These are phyloP conservation scores for Aleadryas rufinucha DNA, from an alignment of 2,113 vertebrate species.

Conservation along the genomic window DNA sequence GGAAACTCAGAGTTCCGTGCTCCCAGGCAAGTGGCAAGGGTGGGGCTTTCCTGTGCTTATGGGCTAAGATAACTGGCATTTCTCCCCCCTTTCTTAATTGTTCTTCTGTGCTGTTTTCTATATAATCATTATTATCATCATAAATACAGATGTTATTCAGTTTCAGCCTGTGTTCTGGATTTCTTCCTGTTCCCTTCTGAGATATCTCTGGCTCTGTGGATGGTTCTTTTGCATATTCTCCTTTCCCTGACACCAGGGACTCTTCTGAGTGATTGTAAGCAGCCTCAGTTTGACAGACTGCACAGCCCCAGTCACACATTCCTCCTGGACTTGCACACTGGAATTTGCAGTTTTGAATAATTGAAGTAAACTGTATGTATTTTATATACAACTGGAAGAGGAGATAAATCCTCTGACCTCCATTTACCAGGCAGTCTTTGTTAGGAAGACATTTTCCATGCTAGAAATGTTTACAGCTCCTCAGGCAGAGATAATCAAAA, in stretches of 20 bases:
- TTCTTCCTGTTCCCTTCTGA: conserved; percentile 40
- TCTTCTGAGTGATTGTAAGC: conserved; percentile 15
- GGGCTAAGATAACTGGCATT: conserved; percentile 32
- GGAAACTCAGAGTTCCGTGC: not conserved
- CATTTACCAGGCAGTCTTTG: not conserved
- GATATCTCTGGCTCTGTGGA: not conserved
- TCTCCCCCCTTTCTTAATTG: conserved; percentile 22
- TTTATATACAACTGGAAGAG: not conserved
- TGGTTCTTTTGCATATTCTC: not conserved
- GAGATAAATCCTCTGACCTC: conserved; percentile 24
- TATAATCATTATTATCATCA: conserved; percentile 41
- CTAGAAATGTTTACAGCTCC: conserved; percentile 6
- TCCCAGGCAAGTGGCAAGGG: conserved; percentile 32
- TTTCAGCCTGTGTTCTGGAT: not conserved
- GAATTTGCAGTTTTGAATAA: conserved; percentile 29
- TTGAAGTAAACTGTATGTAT: conserved; percentile 16
- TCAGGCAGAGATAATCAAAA: not conserved
- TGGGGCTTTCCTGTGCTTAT: conserved; percentile 41
- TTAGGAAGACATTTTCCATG: conserved; percentile 19
- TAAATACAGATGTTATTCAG: conserved; percentile 27
- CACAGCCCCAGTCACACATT: conserved; percentile 46
- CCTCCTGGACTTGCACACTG: not conserved
- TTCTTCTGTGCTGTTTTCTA: conserved; percentile 28
- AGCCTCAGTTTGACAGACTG: not conserved
- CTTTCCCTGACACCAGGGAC: not conserved